Evolutionary conservation across 1,140 invertebrate species (phyloP), one percentile per base, ranked within the genome.

Genomic region (Phortica variegata): DNA sequence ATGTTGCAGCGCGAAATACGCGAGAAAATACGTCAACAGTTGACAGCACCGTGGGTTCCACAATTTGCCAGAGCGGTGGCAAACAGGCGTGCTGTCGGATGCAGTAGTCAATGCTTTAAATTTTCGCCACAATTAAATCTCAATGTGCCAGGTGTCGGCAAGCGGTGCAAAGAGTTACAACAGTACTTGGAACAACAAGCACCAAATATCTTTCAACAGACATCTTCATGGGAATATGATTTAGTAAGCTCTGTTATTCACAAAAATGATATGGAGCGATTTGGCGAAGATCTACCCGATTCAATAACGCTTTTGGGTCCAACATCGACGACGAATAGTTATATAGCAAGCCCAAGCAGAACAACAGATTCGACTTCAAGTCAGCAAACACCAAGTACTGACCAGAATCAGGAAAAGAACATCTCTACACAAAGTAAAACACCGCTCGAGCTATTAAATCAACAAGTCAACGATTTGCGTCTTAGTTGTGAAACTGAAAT

Each of bases 31-130:
- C 26, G 38, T 3, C 44, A 49, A 1, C 78, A 82, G 44, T 51
- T 82, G 0, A 79, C 78, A 50, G 59, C 65, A 8, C 77, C 81
- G 0, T 83, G 82, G 81, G 77, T 80, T 16, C 81, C 81, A 1
- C 68, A 68, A 32, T 78, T 75, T 39, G 72, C 66, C 17, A 57
- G 70, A 4, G 54, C 57, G 1, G 56, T 58, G 37, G 56, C 58
- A 17, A 57, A 61, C 31, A 31, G 59, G 19, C 49, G 57, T 18
- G 43, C 46, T 4, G 19, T 50, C 5, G 60, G 69, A 1, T 61
- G 58, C 50, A 65, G 58, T 32, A 59, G 61, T 17, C 56, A 63
- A 15, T 58, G 53, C 38, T 61, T 60, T 2, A 46, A 55, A 18
- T 76, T 76, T n/a, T 47, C 49, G 12, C 69, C 74, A 0, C 60